A percentile compares a stretch with the other conserved stretches of the same genome.
These are phyloP conservation scores for Platerodrilus igneus DNA, from an alignment of 2,888 invertebrate genomes.

Conservation along the genomic window DNA sequence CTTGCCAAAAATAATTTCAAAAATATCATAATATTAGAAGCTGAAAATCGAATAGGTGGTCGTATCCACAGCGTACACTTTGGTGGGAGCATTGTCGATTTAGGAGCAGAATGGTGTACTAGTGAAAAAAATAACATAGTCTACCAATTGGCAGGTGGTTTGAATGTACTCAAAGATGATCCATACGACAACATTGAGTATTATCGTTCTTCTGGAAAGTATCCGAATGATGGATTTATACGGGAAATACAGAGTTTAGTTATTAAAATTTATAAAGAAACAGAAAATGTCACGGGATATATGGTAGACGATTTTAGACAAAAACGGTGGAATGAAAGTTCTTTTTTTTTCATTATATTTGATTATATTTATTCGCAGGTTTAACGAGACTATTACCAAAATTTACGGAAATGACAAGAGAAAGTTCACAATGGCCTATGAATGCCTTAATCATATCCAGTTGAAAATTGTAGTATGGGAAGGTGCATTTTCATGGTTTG, in stretches of 20 bases:
- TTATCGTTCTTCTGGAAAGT: slow-evolving; percentile 33
- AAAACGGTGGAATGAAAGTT: slow-evolving; percentile 29
- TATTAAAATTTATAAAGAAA: slow-evolving; percentile 32
- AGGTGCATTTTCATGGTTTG: slow-evolving; percentile 60
- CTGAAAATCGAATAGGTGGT: slow-evolving; percentile 44
- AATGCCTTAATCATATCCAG: slow-evolving; percentile 10
- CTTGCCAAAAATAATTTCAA: slow-evolving; percentile 49
- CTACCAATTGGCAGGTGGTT: slow-evolving; percentile 39
- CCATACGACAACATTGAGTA: not conserved
- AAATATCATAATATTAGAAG: slow-evolving; percentile 49
- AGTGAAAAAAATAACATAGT: slow-evolving; percentile 43
- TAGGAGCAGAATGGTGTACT: slow-evolving; percentile 47
- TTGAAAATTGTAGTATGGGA: slow-evolving; percentile 38
- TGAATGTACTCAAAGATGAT: slow-evolving; percentile 8
- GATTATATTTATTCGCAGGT: slow-evolving; percentile 22
- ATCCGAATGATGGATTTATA: slow-evolving; percentile 33
- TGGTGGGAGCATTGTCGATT: slow-evolving; percentile 29
- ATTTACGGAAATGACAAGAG: not conserved
- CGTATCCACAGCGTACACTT: slow-evolving; percentile 31
- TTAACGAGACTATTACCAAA: not conserved
- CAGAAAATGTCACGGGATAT: slow-evolving; percentile 27
- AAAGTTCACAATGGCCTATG: slow-evolving; percentile 3
- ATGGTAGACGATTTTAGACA: slow-evolving; percentile 38
- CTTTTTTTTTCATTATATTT: slow-evolving; percentile 14
- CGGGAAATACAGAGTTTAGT: slow-evolving; percentile 33